Evolutionary conservation across 2,113 vertebrate genomes (phyloP).

Genomic region (Mustela lutreola): DNA sequence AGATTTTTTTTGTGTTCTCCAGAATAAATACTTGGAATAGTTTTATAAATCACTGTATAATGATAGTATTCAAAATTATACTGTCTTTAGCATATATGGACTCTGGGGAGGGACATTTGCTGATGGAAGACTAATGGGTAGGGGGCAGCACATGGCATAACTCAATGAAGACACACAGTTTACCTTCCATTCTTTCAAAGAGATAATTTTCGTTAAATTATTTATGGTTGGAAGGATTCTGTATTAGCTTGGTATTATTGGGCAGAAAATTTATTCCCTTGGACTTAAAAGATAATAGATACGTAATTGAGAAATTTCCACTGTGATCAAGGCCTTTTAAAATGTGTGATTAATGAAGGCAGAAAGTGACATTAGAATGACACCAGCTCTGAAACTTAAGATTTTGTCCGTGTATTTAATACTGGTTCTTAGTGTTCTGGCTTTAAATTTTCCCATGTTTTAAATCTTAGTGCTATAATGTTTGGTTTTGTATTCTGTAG

Average conservation of each 20-base stretch:
- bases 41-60: constrained; percentile 24
- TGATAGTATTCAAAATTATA: constrained; percentile 2
- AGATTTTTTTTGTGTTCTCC: constrained; percentile 49
- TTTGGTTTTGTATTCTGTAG: constrained; percentile 85
- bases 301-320: constrained; percentile 29
- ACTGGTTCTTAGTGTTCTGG: background rate
- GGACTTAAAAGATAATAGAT: background rate
- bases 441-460: constrained; percentile 24
- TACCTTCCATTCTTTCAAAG: background rate
- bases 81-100: background rate
- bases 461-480: constrained; percentile 4
- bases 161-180: background rate
- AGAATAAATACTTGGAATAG: background rate
- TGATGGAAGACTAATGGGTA: background rate
- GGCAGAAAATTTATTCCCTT: background rate
- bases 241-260: background rate
- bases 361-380: background rate
- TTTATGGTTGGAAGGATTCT: constrained; percentile 19
- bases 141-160: background rate
- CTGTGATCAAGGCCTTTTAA: background rate
- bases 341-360: background rate
- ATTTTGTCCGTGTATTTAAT: background rate
- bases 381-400: background rate
- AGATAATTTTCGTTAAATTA: constrained; percentile 51
- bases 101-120: background rate